Evolutionary conservation across 2,888 invertebrate genomes (phyloP).

Genomic region (Carcina quercana): DNA sequence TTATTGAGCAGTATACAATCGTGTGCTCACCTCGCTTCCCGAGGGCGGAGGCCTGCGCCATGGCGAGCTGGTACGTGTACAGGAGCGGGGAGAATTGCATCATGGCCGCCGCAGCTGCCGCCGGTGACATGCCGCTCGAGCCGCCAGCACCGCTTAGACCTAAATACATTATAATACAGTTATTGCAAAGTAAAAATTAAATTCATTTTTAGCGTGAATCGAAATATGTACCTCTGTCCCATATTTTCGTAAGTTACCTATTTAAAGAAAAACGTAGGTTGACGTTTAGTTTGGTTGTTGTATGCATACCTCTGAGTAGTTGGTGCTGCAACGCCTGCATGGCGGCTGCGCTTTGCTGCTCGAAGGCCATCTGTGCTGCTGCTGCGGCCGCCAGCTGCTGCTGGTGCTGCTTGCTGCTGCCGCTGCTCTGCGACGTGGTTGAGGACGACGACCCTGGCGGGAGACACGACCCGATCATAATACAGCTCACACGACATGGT

Average conservation of each 20-base stretch:
- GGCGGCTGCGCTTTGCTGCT: conserved; percentile 78
- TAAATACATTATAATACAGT: conserved; percentile 21
- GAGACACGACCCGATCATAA: conserved; percentile 16
- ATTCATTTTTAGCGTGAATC: no score
- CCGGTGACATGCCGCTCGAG: conserved; percentile 69
- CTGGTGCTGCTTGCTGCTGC: conserved; percentile 60
- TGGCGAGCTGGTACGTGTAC: conserved; percentile 92
- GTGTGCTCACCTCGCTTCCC: conserved; percentile 61
- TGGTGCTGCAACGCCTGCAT: conserved; percentile 91
- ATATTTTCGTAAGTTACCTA: no score
- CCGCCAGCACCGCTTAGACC: conserved; percentile 69
- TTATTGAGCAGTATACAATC: no score
- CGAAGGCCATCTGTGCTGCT: conserved; percentile 71
- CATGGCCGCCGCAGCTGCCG: conserved; percentile 90
- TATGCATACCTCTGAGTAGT: conserved; percentile 79
- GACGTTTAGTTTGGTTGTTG: no score
- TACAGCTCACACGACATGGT: no score
- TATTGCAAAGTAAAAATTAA: not conserved
- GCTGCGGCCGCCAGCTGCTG: conserved; percentile 66
- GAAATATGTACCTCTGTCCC: no score
- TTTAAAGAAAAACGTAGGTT: no score
- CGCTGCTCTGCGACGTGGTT: conserved; percentile 52
- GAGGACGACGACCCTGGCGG: conserved; percentile 62
- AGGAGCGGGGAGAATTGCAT: conserved; percentile 91
- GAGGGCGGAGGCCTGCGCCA: conserved; percentile 82